Percentiles rank a stretch among this genome's conserved stretches.
Evolutionary conservation across 2,888 invertebrate species (phyloP).

Genomic region (Caenorhabditis sp.): DNA sequence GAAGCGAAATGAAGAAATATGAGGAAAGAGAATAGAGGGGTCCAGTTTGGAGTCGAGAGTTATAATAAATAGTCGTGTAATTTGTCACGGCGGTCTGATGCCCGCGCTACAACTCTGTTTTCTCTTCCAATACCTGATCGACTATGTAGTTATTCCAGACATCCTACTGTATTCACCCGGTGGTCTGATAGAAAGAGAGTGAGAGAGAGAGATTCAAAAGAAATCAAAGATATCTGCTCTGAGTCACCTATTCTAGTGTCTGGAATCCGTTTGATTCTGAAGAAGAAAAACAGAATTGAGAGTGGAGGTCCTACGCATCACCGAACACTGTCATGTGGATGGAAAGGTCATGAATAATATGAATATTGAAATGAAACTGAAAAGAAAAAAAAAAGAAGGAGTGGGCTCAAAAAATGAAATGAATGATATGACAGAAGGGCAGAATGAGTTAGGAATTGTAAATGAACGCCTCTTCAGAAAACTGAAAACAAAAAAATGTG

Average conservation of each 20-base stretch:
- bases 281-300: no score
- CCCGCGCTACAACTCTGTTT: not conserved
- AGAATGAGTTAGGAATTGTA: constrained; percentile 5
- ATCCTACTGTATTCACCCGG: not conserved
- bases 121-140: not conserved
- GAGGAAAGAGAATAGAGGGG: not conserved
- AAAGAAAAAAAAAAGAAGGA: no score
- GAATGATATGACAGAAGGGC: not conserved
- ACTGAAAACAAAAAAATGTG: not conserved
- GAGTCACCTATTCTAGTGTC: no score
- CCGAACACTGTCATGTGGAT: not conserved
- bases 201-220: not conserved
- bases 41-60: constrained; percentile 23
- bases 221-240: no score
- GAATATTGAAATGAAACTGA: not conserved
- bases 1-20: constrained; percentile 13
- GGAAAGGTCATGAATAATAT: not conserved
- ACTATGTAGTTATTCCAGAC: not conserved
- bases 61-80: constrained; percentile 51
- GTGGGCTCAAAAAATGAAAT: no score
- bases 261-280: no score
- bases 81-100: constrained; percentile 16
- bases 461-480: constrained; percentile 6
- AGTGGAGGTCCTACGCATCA: not conserved
- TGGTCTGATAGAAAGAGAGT: not conserved